Percentiles rank a stretch among this genome's conserved stretches.
Conservation (phyloP, 2,797 vertebrate species). For the Arnoldichthys spilopterus region DNA sequence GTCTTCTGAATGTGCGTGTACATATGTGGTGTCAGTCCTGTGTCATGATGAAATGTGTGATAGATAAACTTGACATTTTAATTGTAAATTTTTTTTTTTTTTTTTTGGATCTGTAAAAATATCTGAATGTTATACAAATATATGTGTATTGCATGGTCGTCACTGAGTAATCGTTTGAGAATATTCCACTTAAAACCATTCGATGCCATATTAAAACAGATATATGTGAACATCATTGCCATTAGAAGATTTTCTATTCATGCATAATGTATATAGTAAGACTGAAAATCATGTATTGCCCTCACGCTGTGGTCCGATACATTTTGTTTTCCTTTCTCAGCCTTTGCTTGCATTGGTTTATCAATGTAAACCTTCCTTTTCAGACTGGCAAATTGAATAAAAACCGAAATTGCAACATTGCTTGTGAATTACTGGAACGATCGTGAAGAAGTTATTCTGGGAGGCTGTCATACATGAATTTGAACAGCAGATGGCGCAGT, state of each 20-base stretch:
- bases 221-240: constrained; percentile 78
- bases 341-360: constrained; percentile 75
- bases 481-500: constrained; percentile 33
- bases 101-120: constrained; percentile 49
- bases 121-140: constrained; percentile 45
- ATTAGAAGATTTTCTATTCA: constrained; percentile 78
- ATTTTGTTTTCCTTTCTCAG: constrained; percentile 69
- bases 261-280: constrained; percentile 72
- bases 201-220: constrained; percentile 82
- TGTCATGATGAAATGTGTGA: constrained; percentile 60
- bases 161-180: constrained; percentile 67
- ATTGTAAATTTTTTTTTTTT: constrained; percentile 64
- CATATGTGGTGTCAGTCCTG: constrained; percentile 54
- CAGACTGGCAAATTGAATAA: constrained; percentile 76
- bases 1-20: constrained; percentile 59
- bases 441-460: not conserved
- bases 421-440: not conserved
- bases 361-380: constrained; percentile 73
- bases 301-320: constrained; percentile 65
- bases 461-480: not conserved
- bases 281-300: constrained; percentile 55
- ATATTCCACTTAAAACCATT: constrained; percentile 73
- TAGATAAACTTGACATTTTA: constrained; percentile 64
- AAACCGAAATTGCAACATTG: constrained; percentile 62
- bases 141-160: constrained; percentile 61